These are phyloP conservation scores for Leuctra nigra DNA, from an alignment of 2,888 invertebrate species.

Conservation along the genomic window DNA sequence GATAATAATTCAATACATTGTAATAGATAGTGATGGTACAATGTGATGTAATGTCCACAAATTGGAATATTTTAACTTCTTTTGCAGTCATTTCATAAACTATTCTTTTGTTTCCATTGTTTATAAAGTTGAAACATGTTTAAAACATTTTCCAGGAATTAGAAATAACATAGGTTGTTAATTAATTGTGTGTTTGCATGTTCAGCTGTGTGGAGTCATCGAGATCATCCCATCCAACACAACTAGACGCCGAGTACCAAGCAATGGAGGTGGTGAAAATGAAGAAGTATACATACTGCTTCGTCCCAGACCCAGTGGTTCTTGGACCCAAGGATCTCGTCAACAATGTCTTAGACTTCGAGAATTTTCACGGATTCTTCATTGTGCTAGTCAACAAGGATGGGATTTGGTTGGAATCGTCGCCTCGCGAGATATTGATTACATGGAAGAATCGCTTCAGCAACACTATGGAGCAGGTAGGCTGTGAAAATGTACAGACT, in stretches of 20 bases:
- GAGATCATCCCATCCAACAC: constrained; percentile 96
- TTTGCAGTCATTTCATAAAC: too few relatives aligned
- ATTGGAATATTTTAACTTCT: too few relatives aligned
- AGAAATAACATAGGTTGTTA: too few relatives aligned
- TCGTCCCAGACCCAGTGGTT: constrained; percentile 93
- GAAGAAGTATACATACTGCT: constrained; percentile 98
- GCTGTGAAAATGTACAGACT: too few relatives aligned
- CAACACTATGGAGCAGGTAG: constrained; percentile 11
- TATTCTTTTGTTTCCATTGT: too few relatives aligned
- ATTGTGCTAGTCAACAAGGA: constrained; percentile 95
- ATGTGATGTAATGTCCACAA: too few relatives aligned
- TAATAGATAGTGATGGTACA: too few relatives aligned
- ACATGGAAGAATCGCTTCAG: constrained; percentile 49
- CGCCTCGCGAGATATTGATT: constrained; percentile 96
- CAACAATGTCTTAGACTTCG: constrained; percentile 82
- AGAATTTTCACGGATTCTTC: constrained; percentile 86
- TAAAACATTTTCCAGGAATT: too few relatives aligned
- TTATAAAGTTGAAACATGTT: too few relatives aligned
- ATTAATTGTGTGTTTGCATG: not conserved
- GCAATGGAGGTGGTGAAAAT: constrained; percentile 94
- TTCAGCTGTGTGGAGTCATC: constrained; percentile 78
- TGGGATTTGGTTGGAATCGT: constrained; percentile 92
- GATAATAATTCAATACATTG: too few relatives aligned
- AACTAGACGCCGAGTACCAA: constrained; percentile 91
- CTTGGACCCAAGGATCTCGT: constrained; percentile 82